phyloP scores from a whole-genome alignment of 1,140 invertebrate species.

The Lepidotrigona ventralis region DNA sequence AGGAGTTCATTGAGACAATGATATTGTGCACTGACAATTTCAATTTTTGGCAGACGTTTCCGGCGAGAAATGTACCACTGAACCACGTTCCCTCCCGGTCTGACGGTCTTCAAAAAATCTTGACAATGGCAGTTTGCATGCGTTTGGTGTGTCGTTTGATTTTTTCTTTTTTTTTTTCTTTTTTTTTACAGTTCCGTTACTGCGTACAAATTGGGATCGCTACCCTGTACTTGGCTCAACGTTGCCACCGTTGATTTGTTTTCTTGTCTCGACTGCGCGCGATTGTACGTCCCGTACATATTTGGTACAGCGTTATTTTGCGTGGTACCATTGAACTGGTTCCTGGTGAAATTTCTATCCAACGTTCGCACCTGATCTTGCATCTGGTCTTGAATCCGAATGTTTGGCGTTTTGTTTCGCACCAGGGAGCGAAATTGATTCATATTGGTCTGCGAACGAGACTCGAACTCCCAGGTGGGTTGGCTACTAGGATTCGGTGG shows the following conservation, averaged over 20 bases:
- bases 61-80: not conserved
- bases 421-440: slow-evolving; percentile 79
- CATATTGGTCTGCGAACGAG: slow-evolving; percentile 78
- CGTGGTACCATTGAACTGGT: slow-evolving; percentile 73
- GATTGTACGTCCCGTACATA: slow-evolving; percentile 79
- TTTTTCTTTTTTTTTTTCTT: not conserved
- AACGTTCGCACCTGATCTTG: slow-evolving; percentile 78
- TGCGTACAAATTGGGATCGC: slow-evolving; percentile 79
- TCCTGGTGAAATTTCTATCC: slow-evolving; percentile 76
- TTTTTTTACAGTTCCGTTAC: slow-evolving; percentile 76
- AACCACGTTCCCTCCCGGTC: no score
- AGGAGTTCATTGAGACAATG: not conserved
- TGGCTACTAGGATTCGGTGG: slow-evolving; percentile 73
- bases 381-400: slow-evolving; percentile 76
- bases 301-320: slow-evolving; percentile 77
- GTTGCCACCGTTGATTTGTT: slow-evolving; percentile 73
- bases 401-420: slow-evolving; percentile 74
- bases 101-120: not conserved
- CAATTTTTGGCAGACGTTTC: not conserved
- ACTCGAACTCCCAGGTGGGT: slow-evolving; percentile 77
- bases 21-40: slow-evolving; percentile 2
- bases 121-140: slow-evolving; percentile 6
- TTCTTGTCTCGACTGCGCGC: slow-evolving; percentile 75
- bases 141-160: not conserved
- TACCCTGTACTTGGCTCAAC: slow-evolving; percentile 78